Conservation (phyloP, 2,888 invertebrate genomes). For the Encarsia formosa region DNA sequence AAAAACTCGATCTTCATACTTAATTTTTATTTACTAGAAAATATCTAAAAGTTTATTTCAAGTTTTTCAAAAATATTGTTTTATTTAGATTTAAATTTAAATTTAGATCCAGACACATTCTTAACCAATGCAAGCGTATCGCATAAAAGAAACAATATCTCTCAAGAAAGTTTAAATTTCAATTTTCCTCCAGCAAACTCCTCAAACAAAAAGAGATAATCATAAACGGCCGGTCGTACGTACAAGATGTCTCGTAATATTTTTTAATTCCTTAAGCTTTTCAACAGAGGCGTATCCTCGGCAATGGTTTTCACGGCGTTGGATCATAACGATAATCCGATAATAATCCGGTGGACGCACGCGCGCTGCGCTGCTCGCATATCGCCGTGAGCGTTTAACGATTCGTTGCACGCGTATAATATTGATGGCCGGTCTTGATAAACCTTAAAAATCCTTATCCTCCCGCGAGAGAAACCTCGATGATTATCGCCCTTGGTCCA, state of each 20-base stretch:
- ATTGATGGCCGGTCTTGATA: slow-evolving; percentile 15
- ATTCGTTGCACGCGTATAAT: slow-evolving; percentile 20
- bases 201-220: slow-evolving; percentile 23
- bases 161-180: too few relatives aligned
- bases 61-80: too few relatives aligned
- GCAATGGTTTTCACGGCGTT: slow-evolving; percentile 14
- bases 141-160: too few relatives aligned
- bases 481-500: background rate
- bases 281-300: background rate
- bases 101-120: too few relatives aligned
- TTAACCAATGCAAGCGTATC: too few relatives aligned
- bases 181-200: slow-evolving; percentile 3
- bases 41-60: too few relatives aligned
- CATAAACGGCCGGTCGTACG: slow-evolving; percentile 24
- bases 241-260: background rate
- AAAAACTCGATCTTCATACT: too few relatives aligned
- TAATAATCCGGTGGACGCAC: slow-evolving; percentile 18
- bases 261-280: background rate
- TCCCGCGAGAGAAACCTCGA: background rate
- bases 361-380: background rate
- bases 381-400: slow-evolving; percentile 16
- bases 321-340: slow-evolving; percentile 29
- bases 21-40: too few relatives aligned
- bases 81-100: too few relatives aligned
- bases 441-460: slow-evolving; percentile 20